Conservation (phyloP, 2,113 vertebrate genomes). For the Sus scrofa region DNA sequence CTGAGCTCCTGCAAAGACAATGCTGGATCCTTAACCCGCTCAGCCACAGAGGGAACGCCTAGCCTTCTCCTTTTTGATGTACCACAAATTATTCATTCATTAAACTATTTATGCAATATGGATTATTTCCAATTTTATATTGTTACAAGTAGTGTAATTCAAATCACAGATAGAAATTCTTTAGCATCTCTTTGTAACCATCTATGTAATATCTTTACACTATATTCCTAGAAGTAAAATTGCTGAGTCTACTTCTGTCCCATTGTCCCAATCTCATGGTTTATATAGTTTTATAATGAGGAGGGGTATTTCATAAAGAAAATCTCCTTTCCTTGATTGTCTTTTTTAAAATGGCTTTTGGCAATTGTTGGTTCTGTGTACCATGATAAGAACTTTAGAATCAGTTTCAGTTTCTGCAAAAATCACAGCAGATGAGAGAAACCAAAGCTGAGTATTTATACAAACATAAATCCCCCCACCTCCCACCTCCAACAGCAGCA, state of each 20-base stretch:
- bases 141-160: background rate
- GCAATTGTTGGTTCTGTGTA: background rate
- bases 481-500: background rate
- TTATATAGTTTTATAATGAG: constrained; percentile 36
- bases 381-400: background rate
- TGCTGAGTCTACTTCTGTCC: background rate
- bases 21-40: too few species aligned
- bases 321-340: background rate
- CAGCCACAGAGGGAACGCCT: background rate
- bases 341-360: constrained; percentile 31
- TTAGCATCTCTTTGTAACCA: background rate
- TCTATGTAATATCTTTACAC: background rate
- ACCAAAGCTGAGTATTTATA: background rate
- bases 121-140: constrained; percentile 30
- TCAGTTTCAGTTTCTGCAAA: background rate
- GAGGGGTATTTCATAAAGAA: background rate
- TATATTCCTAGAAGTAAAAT: background rate
- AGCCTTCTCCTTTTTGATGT: background rate
- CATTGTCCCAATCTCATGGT: background rate
- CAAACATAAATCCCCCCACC: background rate
- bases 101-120: background rate
- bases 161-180: background rate
- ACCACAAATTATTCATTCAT: constrained; percentile 42
- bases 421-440: constrained; percentile 21
- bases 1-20: too few species aligned